phyloP scores from a whole-genome alignment of 2,888 invertebrate species.

The Chrysomela aeneicollis region DNA sequence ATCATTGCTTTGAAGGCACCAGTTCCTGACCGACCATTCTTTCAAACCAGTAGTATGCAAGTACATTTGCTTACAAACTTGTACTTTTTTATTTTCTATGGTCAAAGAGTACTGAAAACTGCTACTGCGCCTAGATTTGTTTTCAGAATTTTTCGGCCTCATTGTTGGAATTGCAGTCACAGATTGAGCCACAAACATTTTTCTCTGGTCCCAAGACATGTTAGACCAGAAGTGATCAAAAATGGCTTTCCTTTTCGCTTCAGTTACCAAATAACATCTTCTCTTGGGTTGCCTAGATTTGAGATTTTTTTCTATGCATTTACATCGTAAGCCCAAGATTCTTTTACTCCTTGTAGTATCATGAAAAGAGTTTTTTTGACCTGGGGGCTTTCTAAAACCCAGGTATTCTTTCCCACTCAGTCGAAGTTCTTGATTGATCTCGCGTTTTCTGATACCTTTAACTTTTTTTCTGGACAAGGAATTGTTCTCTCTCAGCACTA shows the following conservation, averaged over 20 bases:
- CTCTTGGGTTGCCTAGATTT: background rate
- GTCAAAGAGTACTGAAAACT: constrained; percentile 18
- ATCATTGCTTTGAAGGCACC: constrained; percentile 7
- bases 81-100: constrained; percentile 15
- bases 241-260: constrained; percentile 17
- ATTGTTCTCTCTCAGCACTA: no score
- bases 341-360: constrained; percentile 16
- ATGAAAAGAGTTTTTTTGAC: constrained; percentile 25
- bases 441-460: no score
- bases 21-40: constrained; percentile 24
- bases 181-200: constrained; percentile 23
- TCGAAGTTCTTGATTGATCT: constrained; percentile 8
- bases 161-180: constrained; percentile 18
- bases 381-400: constrained; percentile 27
- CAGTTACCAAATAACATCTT: constrained; percentile 12
- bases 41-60: constrained; percentile 21
- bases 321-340: background rate
- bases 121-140: constrained; percentile 10
- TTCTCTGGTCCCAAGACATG: constrained; percentile 29
- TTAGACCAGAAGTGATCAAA: constrained; percentile 26
- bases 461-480: no score
- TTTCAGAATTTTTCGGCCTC: constrained; percentile 2
- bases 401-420: constrained; percentile 24
- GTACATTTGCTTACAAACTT: constrained; percentile 29
- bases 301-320: background rate